A percentile compares a stretch with the other conserved stretches of the same genome.
phyloP scores from a whole-genome alignment of 2,113 vertebrate genomes.

The Brachypodius melanocephalos region DNA sequence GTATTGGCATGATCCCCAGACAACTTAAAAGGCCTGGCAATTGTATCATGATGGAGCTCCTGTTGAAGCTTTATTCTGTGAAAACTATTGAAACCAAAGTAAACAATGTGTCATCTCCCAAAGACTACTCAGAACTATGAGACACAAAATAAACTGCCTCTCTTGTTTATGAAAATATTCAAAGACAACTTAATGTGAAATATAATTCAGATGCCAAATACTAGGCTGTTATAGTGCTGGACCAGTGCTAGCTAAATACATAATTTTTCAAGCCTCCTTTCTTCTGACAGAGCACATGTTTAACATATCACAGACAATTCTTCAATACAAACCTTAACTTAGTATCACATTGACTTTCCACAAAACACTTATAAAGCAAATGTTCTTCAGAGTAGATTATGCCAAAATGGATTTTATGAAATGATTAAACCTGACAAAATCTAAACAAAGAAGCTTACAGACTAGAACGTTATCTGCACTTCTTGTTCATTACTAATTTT shows the following conservation, averaged over 20 bases:
- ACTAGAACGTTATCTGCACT: not conserved
- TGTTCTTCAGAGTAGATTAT: not conserved
- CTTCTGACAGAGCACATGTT: not conserved
- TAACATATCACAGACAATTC: not conserved
- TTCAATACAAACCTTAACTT: not conserved
- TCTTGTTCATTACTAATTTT: not conserved
- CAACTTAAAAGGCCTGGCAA: conserved; percentile 41
- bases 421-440: not conserved
- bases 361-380: not conserved
- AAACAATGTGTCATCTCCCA: not conserved
- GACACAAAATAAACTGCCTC: not conserved
- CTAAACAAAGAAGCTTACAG: not conserved
- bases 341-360: not conserved
- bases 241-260: not conserved
- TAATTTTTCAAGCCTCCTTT: not conserved
- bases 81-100: conserved; percentile 6
- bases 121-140: not conserved
- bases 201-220: not conserved
- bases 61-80: not conserved
- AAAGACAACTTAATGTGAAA: not conserved
- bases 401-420: not conserved
- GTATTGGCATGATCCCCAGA: conserved; percentile 49
- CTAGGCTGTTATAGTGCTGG: not conserved
- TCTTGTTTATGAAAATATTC: not conserved
- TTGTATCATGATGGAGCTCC: not conserved